Evolutionary conservation across 2,888 invertebrate genomes (phyloP).

Genomic region (Aelia acuminata): DNA sequence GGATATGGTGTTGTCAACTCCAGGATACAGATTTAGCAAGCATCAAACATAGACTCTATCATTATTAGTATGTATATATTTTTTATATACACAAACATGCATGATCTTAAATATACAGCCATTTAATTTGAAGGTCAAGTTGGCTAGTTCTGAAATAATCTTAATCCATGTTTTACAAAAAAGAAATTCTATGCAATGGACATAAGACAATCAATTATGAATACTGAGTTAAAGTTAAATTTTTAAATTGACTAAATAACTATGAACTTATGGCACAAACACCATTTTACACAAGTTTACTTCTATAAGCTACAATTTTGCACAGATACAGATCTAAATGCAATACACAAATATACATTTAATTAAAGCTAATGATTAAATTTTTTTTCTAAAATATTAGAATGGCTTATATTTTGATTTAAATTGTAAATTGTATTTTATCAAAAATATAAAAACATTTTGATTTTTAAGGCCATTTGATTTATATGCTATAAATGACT

Average conservation of each 20-base stretch:
- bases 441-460: background rate
- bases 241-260: background rate
- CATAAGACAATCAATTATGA: background rate
- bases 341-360: background rate
- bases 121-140: no score
- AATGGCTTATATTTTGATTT: conserved; percentile 29
- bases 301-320: background rate
- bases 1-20: no score
- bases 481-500: background rate
- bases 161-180: background rate
- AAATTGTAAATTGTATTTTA: background rate
- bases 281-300: background rate
- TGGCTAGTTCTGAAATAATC: no score
- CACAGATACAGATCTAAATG: background rate
- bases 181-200: background rate
- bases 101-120: no score
- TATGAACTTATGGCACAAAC: background rate
- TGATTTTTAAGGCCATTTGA: conserved; percentile 2
- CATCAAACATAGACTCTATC: no score
- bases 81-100: no score
- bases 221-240: background rate
- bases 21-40: no score
- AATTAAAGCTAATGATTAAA: background rate
- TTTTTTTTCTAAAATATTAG: background rate
- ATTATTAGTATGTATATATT: no score